phyloP scores from a whole-genome alignment of 2,888 invertebrate genomes.

The Ophioninae sp. region DNA sequence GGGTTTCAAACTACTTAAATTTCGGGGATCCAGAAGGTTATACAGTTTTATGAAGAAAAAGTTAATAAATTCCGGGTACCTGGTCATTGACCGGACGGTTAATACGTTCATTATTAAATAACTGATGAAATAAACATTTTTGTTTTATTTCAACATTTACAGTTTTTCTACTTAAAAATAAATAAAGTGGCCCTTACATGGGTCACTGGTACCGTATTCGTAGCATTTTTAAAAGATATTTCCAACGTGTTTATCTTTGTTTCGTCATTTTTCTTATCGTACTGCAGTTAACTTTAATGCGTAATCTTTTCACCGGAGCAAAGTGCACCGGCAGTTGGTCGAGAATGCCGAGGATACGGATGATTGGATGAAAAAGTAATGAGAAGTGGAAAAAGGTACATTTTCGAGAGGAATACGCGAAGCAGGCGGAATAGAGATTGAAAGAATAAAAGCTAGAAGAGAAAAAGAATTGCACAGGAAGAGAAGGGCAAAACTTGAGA shows the following conservation, averaged over 20 bases:
- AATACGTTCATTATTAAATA: too few species aligned
- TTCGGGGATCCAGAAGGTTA: too few species aligned
- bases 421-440: constrained; percentile 34
- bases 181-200: too few species aligned
- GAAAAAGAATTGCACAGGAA: background rate
- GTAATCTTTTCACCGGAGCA: constrained; percentile 34
- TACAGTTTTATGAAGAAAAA: too few species aligned
- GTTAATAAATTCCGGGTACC: too few species aligned
- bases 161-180: constrained; percentile 8
- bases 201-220: too few species aligned
- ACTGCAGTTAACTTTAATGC: constrained; percentile 35
- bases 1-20: too few species aligned
- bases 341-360: constrained; percentile 26
- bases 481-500: constrained; percentile 25
- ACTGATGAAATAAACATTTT: too few species aligned
- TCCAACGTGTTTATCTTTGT: background rate
- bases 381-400: background rate
- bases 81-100: too few species aligned
- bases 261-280: background rate
- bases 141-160: too few species aligned
- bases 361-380: constrained; percentile 57
- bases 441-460: constrained; percentile 13
- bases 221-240: background rate
- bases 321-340: constrained; percentile 20
- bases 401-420: constrained; percentile 17